Evolutionary conservation across 2,797 vertebrate genomes (phyloP).

Genomic region (Gila robusta): DNA sequence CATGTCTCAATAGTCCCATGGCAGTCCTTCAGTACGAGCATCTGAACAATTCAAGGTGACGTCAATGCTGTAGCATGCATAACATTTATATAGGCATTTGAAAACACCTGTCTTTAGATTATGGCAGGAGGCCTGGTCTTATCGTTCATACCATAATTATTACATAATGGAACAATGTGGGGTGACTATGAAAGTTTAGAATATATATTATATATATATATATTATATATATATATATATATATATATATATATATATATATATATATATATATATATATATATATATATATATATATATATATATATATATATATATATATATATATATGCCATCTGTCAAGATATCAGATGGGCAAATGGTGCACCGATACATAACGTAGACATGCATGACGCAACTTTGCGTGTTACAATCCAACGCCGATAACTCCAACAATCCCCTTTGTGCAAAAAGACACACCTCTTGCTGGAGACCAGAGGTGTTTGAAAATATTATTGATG

Average conservation of each 20-base stretch:
- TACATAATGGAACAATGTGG: conserved; percentile 19
- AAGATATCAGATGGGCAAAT: conserved; percentile 17
- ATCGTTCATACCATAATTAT: conserved; percentile 19
- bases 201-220: too few relatives aligned
- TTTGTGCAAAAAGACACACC: conserved; percentile 42
- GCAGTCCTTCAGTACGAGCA: conserved; percentile 34
- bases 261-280: too few relatives aligned
- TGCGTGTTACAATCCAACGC: not conserved
- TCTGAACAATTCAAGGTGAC: conserved; percentile 43
- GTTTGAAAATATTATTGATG: conserved; percentile 73
- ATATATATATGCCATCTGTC: not conserved
- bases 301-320: too few relatives aligned
- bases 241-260: not conserved
- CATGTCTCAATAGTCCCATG: conserved; percentile 18
- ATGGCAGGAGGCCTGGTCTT: conserved; percentile 9
- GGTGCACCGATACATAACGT: not conserved
- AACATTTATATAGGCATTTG: conserved; percentile 26
- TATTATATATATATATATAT: too few relatives aligned
- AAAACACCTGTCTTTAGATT: conserved; percentile 44
- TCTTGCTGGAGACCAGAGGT: conserved; percentile 64
- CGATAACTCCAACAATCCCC: conserved; percentile 26
- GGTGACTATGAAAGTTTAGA: not conserved
- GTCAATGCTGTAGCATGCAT: not conserved
- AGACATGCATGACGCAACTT: not conserved
- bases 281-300: too few relatives aligned